These are phyloP conservation scores for Proales similis DNA, from an alignment of 1,140 invertebrate genomes.

Conservation along the genomic window DNA sequence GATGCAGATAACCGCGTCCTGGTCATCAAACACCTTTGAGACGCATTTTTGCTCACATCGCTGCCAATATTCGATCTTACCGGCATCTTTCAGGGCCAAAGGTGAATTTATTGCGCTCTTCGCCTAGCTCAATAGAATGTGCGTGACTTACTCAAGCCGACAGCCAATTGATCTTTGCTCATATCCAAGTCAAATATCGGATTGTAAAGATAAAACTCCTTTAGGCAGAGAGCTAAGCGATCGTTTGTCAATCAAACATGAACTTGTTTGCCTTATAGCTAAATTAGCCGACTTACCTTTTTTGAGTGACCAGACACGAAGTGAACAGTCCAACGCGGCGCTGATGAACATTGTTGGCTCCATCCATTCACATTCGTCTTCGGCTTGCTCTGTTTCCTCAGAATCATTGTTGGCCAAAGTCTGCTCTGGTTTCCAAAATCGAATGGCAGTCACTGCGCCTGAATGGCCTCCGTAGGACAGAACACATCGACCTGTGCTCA, in stretches of 20 bases:
- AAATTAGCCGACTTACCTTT: too few relatives aligned
- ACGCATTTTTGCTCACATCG: not conserved
- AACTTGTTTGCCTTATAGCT: too few relatives aligned
- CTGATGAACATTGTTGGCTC: conserved; percentile 25
- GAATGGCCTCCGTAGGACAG: too few relatives aligned
- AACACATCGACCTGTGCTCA: too few relatives aligned
- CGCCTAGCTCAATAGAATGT: too few relatives aligned
- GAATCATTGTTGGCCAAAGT: too few relatives aligned
- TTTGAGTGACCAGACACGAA: conserved; percentile 10
- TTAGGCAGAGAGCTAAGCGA: conserved; percentile 2
- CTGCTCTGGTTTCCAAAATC: too few relatives aligned
- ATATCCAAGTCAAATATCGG: conserved; percentile 20
- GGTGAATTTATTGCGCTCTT: not conserved
- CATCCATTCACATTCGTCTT: too few relatives aligned
- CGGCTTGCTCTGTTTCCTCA: too few relatives aligned
- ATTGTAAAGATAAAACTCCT: conserved; percentile 30
- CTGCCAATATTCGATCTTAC: conserved; percentile 30
- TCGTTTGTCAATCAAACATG: too few relatives aligned
- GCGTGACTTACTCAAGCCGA: conserved; percentile 1
- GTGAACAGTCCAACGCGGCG: conserved; percentile 23
- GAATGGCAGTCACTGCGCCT: too few relatives aligned
- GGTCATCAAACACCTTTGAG: conserved; percentile 2
- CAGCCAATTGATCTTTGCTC: not conserved
- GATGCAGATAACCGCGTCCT: conserved; percentile 3
- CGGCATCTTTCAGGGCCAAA: conserved; percentile 21